Evolutionary conservation across 2,888 invertebrate genomes (phyloP).

Genomic region (Chymomyza procnemis): DNA sequence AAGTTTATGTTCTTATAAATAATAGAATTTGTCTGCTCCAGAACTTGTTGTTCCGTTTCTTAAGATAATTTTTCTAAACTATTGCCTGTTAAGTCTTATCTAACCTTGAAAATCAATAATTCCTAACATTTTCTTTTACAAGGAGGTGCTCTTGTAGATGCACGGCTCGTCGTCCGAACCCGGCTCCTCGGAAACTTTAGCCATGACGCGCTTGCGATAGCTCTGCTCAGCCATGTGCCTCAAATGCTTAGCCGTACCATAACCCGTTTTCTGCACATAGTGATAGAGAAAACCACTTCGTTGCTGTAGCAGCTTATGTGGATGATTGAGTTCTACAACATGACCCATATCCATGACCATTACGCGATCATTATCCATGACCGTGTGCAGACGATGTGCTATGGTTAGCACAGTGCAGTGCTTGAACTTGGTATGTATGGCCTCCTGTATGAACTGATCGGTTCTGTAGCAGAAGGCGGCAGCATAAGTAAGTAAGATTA

Average conservation of each 20-base stretch:
- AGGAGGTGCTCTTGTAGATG: constrained; percentile 49
- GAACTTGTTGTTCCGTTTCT: neutral
- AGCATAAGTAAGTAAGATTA: neutral
- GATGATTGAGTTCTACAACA: constrained; percentile 88
- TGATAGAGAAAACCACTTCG: constrained; percentile 82
- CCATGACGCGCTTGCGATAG: constrained; percentile 66
- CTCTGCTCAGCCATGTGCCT: constrained; percentile 81
- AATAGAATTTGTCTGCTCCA: neutral
- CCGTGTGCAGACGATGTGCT: constrained; percentile 93
- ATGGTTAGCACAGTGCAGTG: constrained; percentile 94
- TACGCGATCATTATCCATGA: constrained; percentile 92
- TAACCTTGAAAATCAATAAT: neutral
- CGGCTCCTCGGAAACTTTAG: constrained; percentile 7
- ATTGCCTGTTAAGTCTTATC: neutral
- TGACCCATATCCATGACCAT: constrained; percentile 88
- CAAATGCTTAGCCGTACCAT: constrained; percentile 81
- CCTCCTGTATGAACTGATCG: constrained; percentile 90
- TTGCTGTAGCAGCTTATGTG: constrained; percentile 82
- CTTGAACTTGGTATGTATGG: constrained; percentile 87
- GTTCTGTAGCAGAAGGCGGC: constrained; percentile 80
- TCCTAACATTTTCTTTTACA: constrained; percentile 56
- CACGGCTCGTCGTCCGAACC: constrained; percentile 19
- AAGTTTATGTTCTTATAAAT: neutral
- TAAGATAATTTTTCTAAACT: too few relatives aligned
- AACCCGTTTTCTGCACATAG: constrained; percentile 85